Percentiles rank a stretch among this genome's conserved stretches.
Conservation (phyloP, 2,797 vertebrate species). For the Acanthurus tractus region DNA sequence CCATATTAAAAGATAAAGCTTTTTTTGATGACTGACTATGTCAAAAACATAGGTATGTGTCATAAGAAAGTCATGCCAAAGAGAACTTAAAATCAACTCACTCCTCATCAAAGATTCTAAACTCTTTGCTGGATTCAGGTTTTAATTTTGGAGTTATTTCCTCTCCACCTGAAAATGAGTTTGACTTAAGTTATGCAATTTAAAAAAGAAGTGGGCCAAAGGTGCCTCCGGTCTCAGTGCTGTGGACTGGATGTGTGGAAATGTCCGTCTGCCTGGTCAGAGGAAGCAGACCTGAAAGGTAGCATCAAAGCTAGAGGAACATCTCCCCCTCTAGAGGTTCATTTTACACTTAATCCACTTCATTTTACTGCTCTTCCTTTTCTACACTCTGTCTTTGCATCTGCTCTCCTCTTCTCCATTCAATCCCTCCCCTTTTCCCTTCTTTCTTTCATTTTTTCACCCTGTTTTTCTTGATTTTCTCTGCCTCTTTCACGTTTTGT, state of each 20-base stretch:
- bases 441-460: background rate
- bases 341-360: constrained; percentile 54
- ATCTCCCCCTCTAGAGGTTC: constrained; percentile 28
- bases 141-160: constrained; percentile 40
- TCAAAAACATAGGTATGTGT: constrained; percentile 21
- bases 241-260: constrained; percentile 33
- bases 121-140: constrained; percentile 29
- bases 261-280: constrained; percentile 35
- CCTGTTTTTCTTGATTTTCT: background rate
- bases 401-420: background rate
- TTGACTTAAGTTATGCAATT: constrained; percentile 38
- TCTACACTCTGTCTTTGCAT: background rate
- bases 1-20: constrained; percentile 6
- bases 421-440: background rate
- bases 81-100: constrained; percentile 14
- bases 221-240: constrained; percentile 33
- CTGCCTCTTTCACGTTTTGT: constrained; percentile 3
- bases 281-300: constrained; percentile 34
- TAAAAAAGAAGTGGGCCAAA: constrained; percentile 10
- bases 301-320: constrained; percentile 49
- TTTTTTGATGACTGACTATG: constrained; percentile 16
- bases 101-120: constrained; percentile 27
- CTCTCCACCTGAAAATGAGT: constrained; percentile 25
- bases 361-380: constrained; percentile 32
- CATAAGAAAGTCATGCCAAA: constrained; percentile 20